These are phyloP conservation scores for Alligator sinensis DNA, from an alignment of 2,113 vertebrate species.

Conservation along the genomic window DNA sequence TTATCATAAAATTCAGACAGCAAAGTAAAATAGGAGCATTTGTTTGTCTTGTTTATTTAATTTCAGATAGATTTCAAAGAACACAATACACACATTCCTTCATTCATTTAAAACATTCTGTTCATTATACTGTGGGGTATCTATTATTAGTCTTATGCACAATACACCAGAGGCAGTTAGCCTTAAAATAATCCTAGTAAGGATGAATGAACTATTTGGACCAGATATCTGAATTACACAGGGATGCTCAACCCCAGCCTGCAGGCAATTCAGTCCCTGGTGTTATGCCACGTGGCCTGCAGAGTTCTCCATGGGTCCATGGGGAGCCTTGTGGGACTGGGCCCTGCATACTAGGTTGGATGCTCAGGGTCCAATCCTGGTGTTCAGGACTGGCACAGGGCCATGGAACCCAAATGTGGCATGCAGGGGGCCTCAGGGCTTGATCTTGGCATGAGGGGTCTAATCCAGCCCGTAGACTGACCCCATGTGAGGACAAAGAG, in stretches of 20 bases:
- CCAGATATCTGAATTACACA: background rate
- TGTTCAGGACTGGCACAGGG: no score
- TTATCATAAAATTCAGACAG: conserved; percentile 43
- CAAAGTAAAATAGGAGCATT: background rate
- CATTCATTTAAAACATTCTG: conserved; percentile 21
- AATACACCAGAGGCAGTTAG: background rate
- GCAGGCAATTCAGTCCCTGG: no score
- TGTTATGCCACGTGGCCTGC: no score
- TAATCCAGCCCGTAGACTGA: no score
- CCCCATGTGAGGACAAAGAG: no score
- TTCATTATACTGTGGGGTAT: background rate
- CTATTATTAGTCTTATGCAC: background rate
- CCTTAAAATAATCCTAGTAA: background rate
- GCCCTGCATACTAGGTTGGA: no score
- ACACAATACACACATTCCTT: background rate
- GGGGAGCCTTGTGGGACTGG: no score
- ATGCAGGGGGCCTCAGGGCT: no score
- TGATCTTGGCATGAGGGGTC: no score
- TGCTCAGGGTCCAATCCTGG: no score
- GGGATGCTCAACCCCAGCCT: background rate
- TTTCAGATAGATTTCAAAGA: conserved; percentile 24
- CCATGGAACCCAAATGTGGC: no score
- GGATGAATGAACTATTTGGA: background rate
- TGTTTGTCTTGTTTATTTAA: conserved; percentile 8
- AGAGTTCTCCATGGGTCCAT: no score